Evolutionary conservation across 2,113 vertebrate species (phyloP).

Genomic region (Barbus barbus): DNA sequence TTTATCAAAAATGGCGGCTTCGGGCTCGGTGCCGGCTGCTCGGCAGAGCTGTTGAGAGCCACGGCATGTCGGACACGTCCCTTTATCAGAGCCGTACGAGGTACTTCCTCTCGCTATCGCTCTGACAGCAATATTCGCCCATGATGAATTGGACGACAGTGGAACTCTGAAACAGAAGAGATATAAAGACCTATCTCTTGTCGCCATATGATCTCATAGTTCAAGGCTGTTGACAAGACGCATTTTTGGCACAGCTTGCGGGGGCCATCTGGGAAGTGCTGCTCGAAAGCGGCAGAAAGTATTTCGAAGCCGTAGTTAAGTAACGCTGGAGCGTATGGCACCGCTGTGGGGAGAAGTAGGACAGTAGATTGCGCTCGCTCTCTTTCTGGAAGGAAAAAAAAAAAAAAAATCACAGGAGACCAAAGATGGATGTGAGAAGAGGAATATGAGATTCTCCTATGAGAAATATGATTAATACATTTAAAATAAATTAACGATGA

Average conservation of each 20-base stretch:
- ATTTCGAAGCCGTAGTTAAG: conserved; percentile 43
- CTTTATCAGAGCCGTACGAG: conserved; percentile 55
- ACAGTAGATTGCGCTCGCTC: conserved; percentile 50
- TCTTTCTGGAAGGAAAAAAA: conserved; percentile 16
- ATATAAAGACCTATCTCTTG: conserved; percentile 52
- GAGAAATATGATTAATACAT: conserved; percentile 45
- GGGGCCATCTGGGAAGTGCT: conserved; percentile 57
- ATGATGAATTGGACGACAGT: conserved; percentile 59
- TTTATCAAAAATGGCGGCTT: conserved; percentile 14
- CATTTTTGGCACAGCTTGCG: conserved; percentile 60
- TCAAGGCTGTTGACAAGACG: conserved; percentile 63
- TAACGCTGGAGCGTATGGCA: conserved; percentile 16
- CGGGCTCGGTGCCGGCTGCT: background rate
- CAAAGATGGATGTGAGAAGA: conserved; percentile 19
- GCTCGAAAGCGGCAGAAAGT: conserved; percentile 51
- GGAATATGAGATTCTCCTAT: conserved; percentile 28
- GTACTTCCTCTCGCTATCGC: conserved; percentile 47
- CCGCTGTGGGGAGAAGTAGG: conserved; percentile 51
- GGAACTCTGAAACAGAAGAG: conserved; percentile 51
- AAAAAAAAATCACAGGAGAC: background rate
- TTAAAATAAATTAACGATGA: conserved; percentile 40
- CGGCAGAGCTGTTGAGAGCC: conserved; percentile 7
- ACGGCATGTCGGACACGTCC: conserved; percentile 38
- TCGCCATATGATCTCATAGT: conserved; percentile 55
- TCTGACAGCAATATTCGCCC: conserved; percentile 59